A percentile compares a stretch with the other conserved stretches of the same genome.
Conservation (phyloP, 2,888 invertebrate genomes). For the Phalera bucephala region DNA sequence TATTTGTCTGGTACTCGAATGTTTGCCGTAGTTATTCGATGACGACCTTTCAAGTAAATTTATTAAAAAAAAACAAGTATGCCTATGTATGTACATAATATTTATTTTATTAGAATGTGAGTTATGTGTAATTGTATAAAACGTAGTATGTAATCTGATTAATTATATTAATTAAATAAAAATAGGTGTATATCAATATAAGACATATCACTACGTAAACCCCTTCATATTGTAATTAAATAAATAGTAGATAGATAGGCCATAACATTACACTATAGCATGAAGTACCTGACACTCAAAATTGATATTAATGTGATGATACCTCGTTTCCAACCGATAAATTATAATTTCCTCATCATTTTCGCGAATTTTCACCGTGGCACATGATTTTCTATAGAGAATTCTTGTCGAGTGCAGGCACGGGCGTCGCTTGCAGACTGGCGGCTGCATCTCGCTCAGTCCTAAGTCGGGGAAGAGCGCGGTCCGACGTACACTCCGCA, state of each 20-base stretch:
- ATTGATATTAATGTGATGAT: too few species aligned
- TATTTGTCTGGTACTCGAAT: slow-evolving; percentile 17
- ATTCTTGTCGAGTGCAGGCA: slow-evolving; percentile 8
- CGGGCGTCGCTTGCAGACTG: slow-evolving; percentile 8
- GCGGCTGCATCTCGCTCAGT: slow-evolving; percentile 40
- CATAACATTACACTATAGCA: too few species aligned
- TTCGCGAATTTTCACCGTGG: slow-evolving; percentile 17
- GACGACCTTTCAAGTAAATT: slow-evolving; percentile 14
- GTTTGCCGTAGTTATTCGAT: slow-evolving; percentile 12
- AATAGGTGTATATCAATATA: too few species aligned
- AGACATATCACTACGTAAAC: too few species aligned
- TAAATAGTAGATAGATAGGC: too few species aligned
- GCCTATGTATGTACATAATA: too few species aligned
- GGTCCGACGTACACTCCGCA: slow-evolving; percentile 52
- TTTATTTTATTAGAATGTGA: too few species aligned
- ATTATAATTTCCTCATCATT: slow-evolving; percentile 3
- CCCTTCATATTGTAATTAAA: too few species aligned
- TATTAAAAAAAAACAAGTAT: slow-evolving; percentile 7
- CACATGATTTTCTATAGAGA: slow-evolving; percentile 25
- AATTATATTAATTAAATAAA: too few species aligned
- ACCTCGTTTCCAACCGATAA: neutral
- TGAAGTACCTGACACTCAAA: too few species aligned
- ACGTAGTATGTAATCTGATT: too few species aligned
- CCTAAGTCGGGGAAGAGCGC: slow-evolving; percentile 49
- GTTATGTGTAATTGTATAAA: too few species aligned